These are phyloP conservation scores for Leptinotarsa defecta DNA, from an alignment of 1,140 invertebrate species.

Conservation along the genomic window DNA sequence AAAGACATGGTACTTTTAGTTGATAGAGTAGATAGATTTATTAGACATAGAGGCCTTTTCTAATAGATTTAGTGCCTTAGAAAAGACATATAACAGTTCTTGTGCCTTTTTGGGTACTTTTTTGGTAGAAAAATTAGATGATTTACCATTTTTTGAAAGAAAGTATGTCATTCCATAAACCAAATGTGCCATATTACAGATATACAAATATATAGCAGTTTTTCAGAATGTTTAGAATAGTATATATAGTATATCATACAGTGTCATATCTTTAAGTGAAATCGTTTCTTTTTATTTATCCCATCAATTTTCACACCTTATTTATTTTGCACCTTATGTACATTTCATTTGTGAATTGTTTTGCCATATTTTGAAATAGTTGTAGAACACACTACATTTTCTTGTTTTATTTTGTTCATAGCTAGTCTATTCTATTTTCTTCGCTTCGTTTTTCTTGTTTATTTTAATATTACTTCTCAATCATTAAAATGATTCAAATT, in stretches of 20 bases:
- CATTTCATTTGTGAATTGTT: slow-evolving; percentile 37
- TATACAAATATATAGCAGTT: slow-evolving; percentile 33
- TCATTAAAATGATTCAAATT: slow-evolving; percentile 36
- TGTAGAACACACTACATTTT: slow-evolving; percentile 19
- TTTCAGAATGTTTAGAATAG: slow-evolving; percentile 32
- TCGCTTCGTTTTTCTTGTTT: slow-evolving; percentile 32
- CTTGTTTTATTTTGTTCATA: slow-evolving; percentile 40
- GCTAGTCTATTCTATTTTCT: slow-evolving; percentile 39
- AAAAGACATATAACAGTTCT: slow-evolving; percentile 42
- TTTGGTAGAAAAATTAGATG: slow-evolving; percentile 33
- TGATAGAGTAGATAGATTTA: slow-evolving; percentile 27
- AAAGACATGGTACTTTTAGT: slow-evolving; percentile 38
- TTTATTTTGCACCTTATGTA: slow-evolving; percentile 30
- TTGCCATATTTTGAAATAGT: slow-evolving; percentile 36
- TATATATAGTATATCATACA: slow-evolving; percentile 30
- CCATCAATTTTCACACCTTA: slow-evolving; percentile 23
- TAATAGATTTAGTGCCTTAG: slow-evolving; percentile 44
- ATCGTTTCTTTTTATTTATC: slow-evolving; percentile 26
- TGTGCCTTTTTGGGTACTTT: slow-evolving; percentile 41
- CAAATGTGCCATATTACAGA: slow-evolving; percentile 43
- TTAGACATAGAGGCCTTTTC: slow-evolving; percentile 39
- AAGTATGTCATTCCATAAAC: slow-evolving; percentile 42
- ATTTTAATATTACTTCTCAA: slow-evolving; percentile 21
- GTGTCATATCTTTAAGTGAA: slow-evolving; percentile 34
- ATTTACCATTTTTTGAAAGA: slow-evolving; percentile 23